Conservation (phyloP, 1,140 invertebrate genomes). For the Whitmania pigra region DNA sequence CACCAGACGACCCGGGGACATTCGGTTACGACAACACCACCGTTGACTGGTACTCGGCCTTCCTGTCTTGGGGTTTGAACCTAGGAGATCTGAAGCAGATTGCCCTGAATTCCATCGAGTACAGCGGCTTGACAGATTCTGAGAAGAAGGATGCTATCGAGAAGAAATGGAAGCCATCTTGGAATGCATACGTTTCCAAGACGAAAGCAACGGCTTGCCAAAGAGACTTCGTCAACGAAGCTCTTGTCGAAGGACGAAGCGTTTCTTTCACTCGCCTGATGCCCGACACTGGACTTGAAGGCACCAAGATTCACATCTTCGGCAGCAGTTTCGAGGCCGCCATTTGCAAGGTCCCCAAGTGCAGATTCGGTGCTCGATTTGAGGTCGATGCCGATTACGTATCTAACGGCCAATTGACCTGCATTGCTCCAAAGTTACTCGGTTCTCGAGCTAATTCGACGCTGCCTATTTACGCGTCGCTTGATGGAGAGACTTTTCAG, state of each 20-base stretch:
- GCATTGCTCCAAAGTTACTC: background rate
- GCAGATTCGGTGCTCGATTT: slow-evolving; percentile 23
- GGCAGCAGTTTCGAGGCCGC: slow-evolving; percentile 26
- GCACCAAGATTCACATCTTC: slow-evolving; percentile 23
- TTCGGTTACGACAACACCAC: slow-evolving; percentile 32
- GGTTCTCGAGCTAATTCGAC: background rate
- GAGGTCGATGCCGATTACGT: slow-evolving; percentile 21
- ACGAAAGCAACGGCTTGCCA: slow-evolving; percentile 27
- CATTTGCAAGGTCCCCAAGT: slow-evolving; percentile 27
- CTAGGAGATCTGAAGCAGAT: slow-evolving; percentile 29
- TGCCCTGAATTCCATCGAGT: slow-evolving; percentile 29
- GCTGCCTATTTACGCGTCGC: background rate
- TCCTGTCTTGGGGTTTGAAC: slow-evolving; percentile 31
- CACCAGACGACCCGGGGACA: slow-evolving; percentile 30
- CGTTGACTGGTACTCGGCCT: slow-evolving; percentile 32
- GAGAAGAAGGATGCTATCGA: slow-evolving; percentile 26
- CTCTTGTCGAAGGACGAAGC: background rate
- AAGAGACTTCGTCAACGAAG: background rate
- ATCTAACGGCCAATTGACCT: slow-evolving; percentile 22
- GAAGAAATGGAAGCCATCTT: slow-evolving; percentile 28
- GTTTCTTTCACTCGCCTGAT: slow-evolving; percentile 21
- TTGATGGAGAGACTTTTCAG: background rate
- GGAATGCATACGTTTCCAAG: slow-evolving; percentile 26
- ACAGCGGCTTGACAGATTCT: slow-evolving; percentile 26
- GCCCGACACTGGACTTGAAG: slow-evolving; percentile 19